Evolutionary conservation across 2,113 vertebrate genomes (phyloP), one percentile per base, ranked within the genome.

Genomic region (Passer domesticus): DNA sequence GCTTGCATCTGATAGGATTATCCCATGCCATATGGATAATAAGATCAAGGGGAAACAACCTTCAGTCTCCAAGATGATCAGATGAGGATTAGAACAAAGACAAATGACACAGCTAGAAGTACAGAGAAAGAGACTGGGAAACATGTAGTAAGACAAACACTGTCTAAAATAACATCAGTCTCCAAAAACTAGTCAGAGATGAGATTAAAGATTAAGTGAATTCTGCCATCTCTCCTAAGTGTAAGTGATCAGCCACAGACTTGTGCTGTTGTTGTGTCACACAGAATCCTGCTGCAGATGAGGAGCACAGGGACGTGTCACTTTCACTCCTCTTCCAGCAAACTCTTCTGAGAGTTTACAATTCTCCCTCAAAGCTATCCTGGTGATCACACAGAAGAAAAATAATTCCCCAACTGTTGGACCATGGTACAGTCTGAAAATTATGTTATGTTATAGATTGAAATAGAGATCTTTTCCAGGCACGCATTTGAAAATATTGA

Each of bases 351-450:
- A 92, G 63, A 83, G 39, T 41, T 41, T 41, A 15, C n/a, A 88
- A 3, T 33, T 95, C 53, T 92, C 52, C 81, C 58, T 90, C 91
- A 90, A 78, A 92, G 63, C 52, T 83, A 37, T 62, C 56, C 75
- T 52, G 44, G 30, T 89, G n/a, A 83, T 56, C 41, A 94, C 37
- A 72, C 3, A 70, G 39, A 24, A 84, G 74, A 72, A 74, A 75
- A 75, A 58, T 31, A 81, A 76, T 28, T 21, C 68, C 33, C 44
- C 28, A 89, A 3, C 27, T 70, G n/a, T 30, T 87, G 43, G 6
- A 35, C 14, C n/a, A 41, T 18, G 21, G 16, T 30, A 52, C 23
- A 50, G 27, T 27, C 69, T 55, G 35, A 66, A 94, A 93, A 47
- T 53, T 1, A n/a, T n/a, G 11, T 19, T 50, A 52, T 17, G 31